These are phyloP conservation scores for Pardosa pseudoannulata DNA, from an alignment of 2,888 invertebrate genomes.

Conservation along the genomic window DNA sequence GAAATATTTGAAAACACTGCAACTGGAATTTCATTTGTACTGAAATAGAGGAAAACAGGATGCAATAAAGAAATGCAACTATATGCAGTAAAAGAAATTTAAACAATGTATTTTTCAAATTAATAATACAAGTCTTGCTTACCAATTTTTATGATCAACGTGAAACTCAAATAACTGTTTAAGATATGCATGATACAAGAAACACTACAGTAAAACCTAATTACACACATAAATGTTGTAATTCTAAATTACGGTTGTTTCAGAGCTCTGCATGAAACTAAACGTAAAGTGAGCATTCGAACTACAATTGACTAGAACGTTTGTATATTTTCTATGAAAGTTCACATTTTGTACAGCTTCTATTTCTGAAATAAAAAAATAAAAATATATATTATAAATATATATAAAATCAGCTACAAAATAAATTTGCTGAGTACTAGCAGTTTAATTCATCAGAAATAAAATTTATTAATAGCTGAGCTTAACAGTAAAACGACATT, in stretches of 20 bases:
- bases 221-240: background rate
- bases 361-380: background rate
- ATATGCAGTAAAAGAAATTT: no score
- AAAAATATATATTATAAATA: background rate
- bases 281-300: constrained; percentile 64
- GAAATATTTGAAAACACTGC: no score
- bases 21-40: background rate
- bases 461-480: no score
- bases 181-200: constrained; percentile 7
- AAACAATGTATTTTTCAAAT: no score
- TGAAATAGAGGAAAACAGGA: background rate
- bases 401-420: no score
- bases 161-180: background rate
- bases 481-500: no score
- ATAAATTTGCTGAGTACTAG: no score
- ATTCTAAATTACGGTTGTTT: constrained; percentile 54
- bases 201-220: background rate
- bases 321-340: background rate
- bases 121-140: background rate
- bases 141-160: background rate
- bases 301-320: background rate
- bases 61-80: no score
- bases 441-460: no score
- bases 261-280: constrained; percentile 64
- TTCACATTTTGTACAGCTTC: background rate